phyloP scores from a whole-genome alignment of 2,113 vertebrate species.

The Epinephelus moara region DNA sequence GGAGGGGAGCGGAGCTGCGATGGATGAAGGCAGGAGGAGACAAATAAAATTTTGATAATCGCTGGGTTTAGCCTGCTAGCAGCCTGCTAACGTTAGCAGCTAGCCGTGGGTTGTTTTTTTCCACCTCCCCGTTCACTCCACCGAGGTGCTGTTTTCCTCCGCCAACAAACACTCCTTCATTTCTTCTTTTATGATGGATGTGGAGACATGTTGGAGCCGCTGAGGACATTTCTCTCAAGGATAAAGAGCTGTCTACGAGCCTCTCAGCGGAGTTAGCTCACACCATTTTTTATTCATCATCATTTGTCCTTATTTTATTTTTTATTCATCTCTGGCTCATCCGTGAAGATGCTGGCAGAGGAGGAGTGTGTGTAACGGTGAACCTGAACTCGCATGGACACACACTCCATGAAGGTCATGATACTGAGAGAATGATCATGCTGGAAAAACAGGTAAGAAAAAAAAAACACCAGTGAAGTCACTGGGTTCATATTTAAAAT shows the following conservation, averaged over 20 bases:
- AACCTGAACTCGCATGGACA: slow-evolving; percentile 61
- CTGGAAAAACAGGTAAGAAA: slow-evolving; percentile 83
- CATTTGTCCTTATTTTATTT: neutral
- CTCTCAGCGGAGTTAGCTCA: slow-evolving; percentile 30
- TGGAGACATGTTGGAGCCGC: slow-evolving; percentile 52
- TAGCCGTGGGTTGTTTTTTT: slow-evolving; percentile 17
- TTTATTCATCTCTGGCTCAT: neutral
- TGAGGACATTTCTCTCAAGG: slow-evolving; percentile 52
- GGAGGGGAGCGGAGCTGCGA: slow-evolving; percentile 42
- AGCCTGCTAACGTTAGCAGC: slow-evolving; percentile 59
- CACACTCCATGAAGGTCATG: slow-evolving; percentile 81
- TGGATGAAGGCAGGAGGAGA: slow-evolving; percentile 59
- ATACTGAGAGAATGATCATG: slow-evolving; percentile 84
- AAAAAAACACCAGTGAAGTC: neutral
- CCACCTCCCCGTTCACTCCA: neutral
- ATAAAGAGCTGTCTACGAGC: slow-evolving; percentile 36
- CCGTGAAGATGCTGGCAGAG: slow-evolving; percentile 64
- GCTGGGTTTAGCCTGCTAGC: slow-evolving; percentile 62
- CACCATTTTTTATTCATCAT: neutral
- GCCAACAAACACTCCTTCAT: slow-evolving; percentile 7
- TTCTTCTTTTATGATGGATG: slow-evolving; percentile 9
- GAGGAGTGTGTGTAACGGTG: slow-evolving; percentile 48
- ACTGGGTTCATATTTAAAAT: slow-evolving; percentile 7
- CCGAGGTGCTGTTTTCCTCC: slow-evolving; percentile 9
- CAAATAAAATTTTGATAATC: slow-evolving; percentile 56